Percentiles rank a stretch among this genome's conserved stretches.
These are phyloP conservation scores for Eupristina koningsbergeri DNA, from an alignment of 1,140 invertebrate species.

Conservation along the genomic window DNA sequence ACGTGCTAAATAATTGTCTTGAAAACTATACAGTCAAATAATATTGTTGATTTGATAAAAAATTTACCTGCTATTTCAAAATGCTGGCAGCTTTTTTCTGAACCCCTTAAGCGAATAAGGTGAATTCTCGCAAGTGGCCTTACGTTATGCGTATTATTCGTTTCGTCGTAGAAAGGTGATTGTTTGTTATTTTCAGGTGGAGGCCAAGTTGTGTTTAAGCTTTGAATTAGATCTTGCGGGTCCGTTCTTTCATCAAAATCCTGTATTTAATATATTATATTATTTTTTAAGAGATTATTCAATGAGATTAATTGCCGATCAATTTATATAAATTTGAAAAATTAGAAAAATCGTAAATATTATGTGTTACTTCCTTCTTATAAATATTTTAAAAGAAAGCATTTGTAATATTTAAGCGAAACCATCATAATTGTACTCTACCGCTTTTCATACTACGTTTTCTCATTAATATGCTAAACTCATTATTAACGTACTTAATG, in stretches of 20 bases:
- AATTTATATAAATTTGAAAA: background rate
- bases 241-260: slow-evolving; percentile 85
- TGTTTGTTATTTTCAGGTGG: slow-evolving; percentile 81
- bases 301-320: background rate
- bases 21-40: too few relatives aligned
- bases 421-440: too few relatives aligned
- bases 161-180: slow-evolving; percentile 93
- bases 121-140: slow-evolving; percentile 91
- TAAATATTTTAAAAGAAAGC: too few relatives aligned
- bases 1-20: too few relatives aligned
- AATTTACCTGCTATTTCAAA: background rate
- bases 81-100: slow-evolving; percentile 83
- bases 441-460: too few relatives aligned
- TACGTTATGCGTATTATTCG: slow-evolving; percentile 80
- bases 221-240: slow-evolving; percentile 86
- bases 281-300: background rate
- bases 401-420: too few relatives aligned
- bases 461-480: too few relatives aligned
- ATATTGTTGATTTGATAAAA: background rate
- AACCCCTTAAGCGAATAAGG: slow-evolving; percentile 86
- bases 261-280: slow-evolving; percentile 70
- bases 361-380: too few relatives aligned
- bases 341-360: too few relatives aligned
- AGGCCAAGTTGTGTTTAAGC: slow-evolving; percentile 87
- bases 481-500: too few relatives aligned